Percentiles rank a stretch among this genome's conserved stretches.
These are phyloP conservation scores for Osmoderma eremita DNA, from an alignment of 2,888 invertebrate genomes.

Conservation along the genomic window DNA sequence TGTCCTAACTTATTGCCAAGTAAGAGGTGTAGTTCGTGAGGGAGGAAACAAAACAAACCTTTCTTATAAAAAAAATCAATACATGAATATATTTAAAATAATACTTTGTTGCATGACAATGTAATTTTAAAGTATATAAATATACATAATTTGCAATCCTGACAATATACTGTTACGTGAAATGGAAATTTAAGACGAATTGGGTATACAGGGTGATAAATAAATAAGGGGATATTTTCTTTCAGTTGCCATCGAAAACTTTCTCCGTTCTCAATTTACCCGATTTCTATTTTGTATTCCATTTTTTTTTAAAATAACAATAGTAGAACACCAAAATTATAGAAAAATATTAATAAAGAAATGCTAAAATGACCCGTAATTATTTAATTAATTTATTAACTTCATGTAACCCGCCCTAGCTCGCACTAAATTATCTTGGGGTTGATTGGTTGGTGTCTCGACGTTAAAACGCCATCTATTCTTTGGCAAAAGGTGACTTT, in stretches of 20 bases:
- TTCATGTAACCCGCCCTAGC: constrained; percentile 17
- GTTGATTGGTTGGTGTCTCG: not conserved
- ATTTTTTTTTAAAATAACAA: constrained; percentile 43
- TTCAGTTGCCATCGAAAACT: too few relatives aligned
- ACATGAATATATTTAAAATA: constrained; percentile 49
- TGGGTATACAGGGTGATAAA: too few relatives aligned
- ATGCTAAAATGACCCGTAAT: constrained; percentile 58
- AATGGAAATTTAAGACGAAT: not conserved
- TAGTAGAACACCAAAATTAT: constrained; percentile 51
- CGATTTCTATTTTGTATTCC: constrained; percentile 1
- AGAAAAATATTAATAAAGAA: constrained; percentile 50
- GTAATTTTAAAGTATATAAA: constrained; percentile 39
- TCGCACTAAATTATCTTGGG: too few relatives aligned
- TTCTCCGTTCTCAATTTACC: not conserved
- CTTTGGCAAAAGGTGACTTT: constrained; percentile 51
- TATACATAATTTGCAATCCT: constrained; percentile 39
- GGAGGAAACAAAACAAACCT: constrained; percentile 6
- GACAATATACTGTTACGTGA: constrained; percentile 34
- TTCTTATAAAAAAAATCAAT: constrained; percentile 42
- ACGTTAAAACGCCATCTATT: constrained; percentile 33
- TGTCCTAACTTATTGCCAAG: too few relatives aligned
- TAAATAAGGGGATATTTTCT: too few relatives aligned
- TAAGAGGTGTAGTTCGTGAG: not conserved
- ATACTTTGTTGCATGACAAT: constrained; percentile 48
- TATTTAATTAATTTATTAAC: constrained; percentile 13